Evolutionary conservation across 2,797 vertebrate species (phyloP).

Genomic region (Chelmon rostratus): DNA sequence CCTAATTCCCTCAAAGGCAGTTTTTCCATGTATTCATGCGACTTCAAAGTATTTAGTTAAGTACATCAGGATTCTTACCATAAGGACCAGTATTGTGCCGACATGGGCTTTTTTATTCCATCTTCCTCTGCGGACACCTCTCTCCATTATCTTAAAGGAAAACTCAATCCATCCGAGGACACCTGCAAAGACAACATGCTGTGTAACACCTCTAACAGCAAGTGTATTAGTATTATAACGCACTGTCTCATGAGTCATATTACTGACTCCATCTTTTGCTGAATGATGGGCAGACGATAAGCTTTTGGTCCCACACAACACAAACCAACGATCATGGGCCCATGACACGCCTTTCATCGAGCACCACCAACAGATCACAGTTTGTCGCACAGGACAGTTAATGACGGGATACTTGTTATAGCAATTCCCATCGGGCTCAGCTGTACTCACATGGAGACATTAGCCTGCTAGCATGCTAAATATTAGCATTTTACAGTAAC

Average conservation of each 20-base stretch:
- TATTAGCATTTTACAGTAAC: not conserved
- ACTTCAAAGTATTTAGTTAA: not conserved
- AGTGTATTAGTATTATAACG: not conserved
- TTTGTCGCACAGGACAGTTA: not conserved
- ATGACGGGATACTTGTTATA: not conserved
- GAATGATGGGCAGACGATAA: not conserved
- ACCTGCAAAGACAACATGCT: slow-evolving; percentile 48
- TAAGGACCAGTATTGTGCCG: slow-evolving; percentile 48
- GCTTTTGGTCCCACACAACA: too few relatives aligned
- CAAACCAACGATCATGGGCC: not conserved
- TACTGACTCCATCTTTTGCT: not conserved
- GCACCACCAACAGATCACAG: slow-evolving; percentile 4
- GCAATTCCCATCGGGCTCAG: not conserved
- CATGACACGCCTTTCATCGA: not conserved
- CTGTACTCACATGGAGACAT: not conserved
- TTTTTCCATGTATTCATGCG: not conserved
- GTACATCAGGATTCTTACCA: slow-evolving; percentile 59
- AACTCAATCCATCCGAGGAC: slow-evolving; percentile 72
- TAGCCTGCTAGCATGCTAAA: not conserved
- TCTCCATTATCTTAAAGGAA: slow-evolving; percentile 67
- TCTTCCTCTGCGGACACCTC: slow-evolving; percentile 36
- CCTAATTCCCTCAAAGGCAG: not conserved
- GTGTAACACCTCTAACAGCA: not conserved
- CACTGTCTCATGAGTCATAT: not conserved
- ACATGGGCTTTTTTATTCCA: slow-evolving; percentile 22